Conservation (phyloP, 2,888 invertebrate genomes). For the Lepetodrilus schrolli region DNA sequence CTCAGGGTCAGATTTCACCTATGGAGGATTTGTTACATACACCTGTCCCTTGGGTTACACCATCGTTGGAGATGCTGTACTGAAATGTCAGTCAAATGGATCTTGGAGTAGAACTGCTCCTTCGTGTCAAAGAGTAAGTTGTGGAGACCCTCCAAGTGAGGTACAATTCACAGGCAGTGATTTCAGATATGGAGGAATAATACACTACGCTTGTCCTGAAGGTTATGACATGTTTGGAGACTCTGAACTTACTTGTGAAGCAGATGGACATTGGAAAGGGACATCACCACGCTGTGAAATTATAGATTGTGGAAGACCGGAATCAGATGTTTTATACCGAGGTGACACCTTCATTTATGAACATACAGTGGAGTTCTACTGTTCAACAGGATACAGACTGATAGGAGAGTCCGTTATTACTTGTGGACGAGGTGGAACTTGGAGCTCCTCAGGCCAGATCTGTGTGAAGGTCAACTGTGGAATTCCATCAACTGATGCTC, state of each 20-base stretch:
- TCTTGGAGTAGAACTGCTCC: constrained; percentile 48
- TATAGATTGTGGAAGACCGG: constrained; percentile 7
- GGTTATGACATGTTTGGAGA: constrained; percentile 59
- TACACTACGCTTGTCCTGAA: constrained; percentile 47
- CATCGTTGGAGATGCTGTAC: constrained; percentile 51
- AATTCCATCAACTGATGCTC: constrained; percentile 60
- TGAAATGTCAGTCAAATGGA: constrained; percentile 61
- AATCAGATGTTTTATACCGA: constrained; percentile 15
- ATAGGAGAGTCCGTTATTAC: constrained; percentile 47
- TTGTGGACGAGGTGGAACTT: constrained; percentile 63
- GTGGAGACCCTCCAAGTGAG: constrained; percentile 2
- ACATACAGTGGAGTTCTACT: constrained; percentile 40
- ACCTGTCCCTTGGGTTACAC: constrained; percentile 57
- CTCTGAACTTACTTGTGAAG: constrained; percentile 53
- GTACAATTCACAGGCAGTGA: neutral
- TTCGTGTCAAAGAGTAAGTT: neutral
- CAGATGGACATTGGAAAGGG: constrained; percentile 55
- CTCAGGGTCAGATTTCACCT: constrained; percentile 22
- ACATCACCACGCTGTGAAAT: constrained; percentile 4
- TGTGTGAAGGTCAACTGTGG: constrained; percentile 75
- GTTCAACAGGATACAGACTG: constrained; percentile 58
- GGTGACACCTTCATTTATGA: constrained; percentile 38
- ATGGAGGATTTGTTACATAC: constrained; percentile 38
- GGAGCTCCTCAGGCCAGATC: constrained; percentile 61
- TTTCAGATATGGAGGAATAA: constrained; percentile 39